Evolutionary conservation across 1,140 invertebrate genomes (phyloP).

Genomic region (Hormaphis cornu): DNA sequence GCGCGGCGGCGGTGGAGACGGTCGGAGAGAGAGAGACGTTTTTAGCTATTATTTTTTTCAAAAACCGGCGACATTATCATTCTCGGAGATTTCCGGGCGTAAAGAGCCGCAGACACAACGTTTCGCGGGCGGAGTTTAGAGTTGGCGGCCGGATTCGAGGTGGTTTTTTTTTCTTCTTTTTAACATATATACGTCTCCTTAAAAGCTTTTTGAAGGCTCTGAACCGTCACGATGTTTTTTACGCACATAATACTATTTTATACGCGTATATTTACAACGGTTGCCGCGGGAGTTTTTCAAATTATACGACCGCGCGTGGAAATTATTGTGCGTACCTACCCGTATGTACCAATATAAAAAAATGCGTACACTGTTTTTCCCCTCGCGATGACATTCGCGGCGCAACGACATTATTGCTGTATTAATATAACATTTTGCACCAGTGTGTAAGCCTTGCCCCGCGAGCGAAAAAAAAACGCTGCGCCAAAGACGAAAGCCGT

Average conservation of each 20-base stretch:
- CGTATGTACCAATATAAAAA: too few species aligned
- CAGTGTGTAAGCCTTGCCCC: conserved; percentile 14
- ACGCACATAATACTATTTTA: neutral
- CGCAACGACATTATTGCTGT: conserved; percentile 14
- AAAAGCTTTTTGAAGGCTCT: conserved; percentile 31
- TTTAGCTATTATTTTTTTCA: conserved; percentile 6
- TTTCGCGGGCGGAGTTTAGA: conserved; percentile 21
- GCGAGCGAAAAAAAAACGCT: neutral
- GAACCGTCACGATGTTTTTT: conserved; percentile 22
- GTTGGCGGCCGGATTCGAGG: neutral
- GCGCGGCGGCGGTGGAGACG: neutral
- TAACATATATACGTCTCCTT: conserved; percentile 30
- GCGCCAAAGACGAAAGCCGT: neutral
- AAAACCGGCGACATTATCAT: conserved; percentile 22
- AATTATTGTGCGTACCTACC: too few species aligned
- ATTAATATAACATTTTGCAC: conserved; percentile 1
- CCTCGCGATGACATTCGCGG: conserved; percentile 18
- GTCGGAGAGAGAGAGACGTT: neutral
- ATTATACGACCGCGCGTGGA: neutral
- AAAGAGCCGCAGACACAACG: conserved; percentile 27
- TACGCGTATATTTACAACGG: neutral
- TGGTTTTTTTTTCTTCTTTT: conserved; percentile 11
- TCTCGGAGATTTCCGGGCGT: conserved; percentile 28
- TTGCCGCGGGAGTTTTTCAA: conserved; percentile 20
- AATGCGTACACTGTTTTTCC: neutral